Evolutionary conservation across 35 echinoderm and acorn worm species (phyloP).

Genomic region (Ptychodera flava): DNA sequence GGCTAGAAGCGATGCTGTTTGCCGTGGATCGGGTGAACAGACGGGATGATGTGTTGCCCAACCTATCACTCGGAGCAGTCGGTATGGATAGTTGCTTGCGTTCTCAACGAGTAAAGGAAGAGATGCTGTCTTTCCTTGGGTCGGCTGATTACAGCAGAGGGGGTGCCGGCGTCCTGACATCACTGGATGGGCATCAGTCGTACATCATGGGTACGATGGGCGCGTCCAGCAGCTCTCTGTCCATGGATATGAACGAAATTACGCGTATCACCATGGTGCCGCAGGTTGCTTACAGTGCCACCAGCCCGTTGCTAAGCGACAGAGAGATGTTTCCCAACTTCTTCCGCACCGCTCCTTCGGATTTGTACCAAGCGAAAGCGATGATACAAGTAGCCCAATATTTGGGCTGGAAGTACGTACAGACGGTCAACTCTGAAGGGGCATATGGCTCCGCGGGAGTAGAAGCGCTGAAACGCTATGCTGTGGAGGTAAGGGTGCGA

Average conservation of each 20-base stretch:
- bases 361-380: conserved; percentile 41
- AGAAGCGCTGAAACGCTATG: conserved; percentile 30
- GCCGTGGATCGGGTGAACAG: conserved; percentile 62
- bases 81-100: conserved; percentile 60
- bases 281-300: conserved; percentile 52
- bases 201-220: neutral
- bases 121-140: neutral
- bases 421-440: conserved; percentile 42
- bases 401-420: conserved; percentile 60
- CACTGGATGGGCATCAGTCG: neutral
- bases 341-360: conserved; percentile 56
- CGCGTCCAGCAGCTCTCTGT: neutral
- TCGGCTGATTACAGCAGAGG: neutral
- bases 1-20: conserved; percentile 78
- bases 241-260: neutral
- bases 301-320: conserved; percentile 57
- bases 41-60: conserved; percentile 33
- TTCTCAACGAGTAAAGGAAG: conserved; percentile 2
- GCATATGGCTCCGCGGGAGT: conserved; percentile 42
- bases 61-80: conserved; percentile 47
- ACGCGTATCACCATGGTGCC: conserved; percentile 20
- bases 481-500: neutral
- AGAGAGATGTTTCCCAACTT: conserved; percentile 47
- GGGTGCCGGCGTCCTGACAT: neutral
- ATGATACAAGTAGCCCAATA: conserved; percentile 38